Conservation (phyloP, 1,140 invertebrate species). For the Euura saliciscinereae region DNA sequence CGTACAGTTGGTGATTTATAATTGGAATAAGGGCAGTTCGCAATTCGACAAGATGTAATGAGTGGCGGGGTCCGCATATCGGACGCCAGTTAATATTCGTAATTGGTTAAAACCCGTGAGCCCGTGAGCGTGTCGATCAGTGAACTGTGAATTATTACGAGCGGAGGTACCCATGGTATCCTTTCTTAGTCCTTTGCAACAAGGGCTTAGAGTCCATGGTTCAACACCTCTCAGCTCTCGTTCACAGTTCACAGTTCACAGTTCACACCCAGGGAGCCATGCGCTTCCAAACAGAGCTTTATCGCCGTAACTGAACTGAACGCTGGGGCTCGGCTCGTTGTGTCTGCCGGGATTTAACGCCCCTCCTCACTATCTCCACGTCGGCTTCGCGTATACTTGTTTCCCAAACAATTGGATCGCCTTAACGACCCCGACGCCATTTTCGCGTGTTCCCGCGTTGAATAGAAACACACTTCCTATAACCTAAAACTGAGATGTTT, state of each 20-base stretch:
- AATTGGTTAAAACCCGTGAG: slow-evolving; percentile 61
- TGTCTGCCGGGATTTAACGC: not conserved
- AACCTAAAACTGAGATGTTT: too few relatives aligned
- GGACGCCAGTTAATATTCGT: slow-evolving; percentile 28
- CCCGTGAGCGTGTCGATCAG: slow-evolving; percentile 55
- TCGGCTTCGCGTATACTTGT: not conserved
- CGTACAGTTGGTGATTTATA: too few relatives aligned
- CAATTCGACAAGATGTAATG: too few relatives aligned
- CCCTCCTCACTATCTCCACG: too few relatives aligned
- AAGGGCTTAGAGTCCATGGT: slow-evolving; percentile 54
- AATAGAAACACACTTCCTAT: too few relatives aligned
- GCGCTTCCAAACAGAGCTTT: slow-evolving; percentile 1
- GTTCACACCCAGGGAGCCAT: too few relatives aligned
- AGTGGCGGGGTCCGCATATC: too few relatives aligned
- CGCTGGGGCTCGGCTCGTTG: not conserved
- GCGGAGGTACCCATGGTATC: slow-evolving; percentile 29
- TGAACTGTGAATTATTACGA: slow-evolving; percentile 56
- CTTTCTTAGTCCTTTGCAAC: slow-evolving; percentile 39
- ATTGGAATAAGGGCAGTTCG: too few relatives aligned
- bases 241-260: too few relatives aligned
- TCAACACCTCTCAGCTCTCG: slow-evolving; percentile 51
- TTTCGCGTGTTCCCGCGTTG: too few relatives aligned
- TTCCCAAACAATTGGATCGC: not conserved
- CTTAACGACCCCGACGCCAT: not conserved
- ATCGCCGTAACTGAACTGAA: not conserved